Conservation (phyloP, 2,797 vertebrate species). For the Falco concolor region DNA sequence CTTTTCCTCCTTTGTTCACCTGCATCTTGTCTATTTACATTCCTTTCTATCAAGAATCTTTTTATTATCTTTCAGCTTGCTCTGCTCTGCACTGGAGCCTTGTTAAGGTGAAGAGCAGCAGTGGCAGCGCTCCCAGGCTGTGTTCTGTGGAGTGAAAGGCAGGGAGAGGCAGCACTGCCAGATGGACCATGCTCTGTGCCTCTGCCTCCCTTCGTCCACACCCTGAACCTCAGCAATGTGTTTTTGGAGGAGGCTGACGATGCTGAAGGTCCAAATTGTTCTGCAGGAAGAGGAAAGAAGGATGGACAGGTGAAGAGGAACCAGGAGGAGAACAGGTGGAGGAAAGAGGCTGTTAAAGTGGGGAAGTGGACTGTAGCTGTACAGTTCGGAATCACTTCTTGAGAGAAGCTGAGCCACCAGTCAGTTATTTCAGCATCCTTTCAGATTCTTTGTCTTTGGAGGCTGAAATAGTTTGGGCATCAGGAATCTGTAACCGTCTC, state of each 20-base stretch:
- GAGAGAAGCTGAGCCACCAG: background rate
- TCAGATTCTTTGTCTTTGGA: background rate
- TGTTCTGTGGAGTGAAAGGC: background rate
- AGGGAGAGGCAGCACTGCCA: background rate
- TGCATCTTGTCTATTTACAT: background rate
- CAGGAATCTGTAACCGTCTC: background rate
- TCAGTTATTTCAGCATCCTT: background rate
- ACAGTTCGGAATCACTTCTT: fast-evolving
- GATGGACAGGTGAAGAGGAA: background rate
- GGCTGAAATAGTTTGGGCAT: background rate
- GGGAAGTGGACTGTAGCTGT: background rate
- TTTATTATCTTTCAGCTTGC: background rate
- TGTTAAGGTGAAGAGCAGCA: background rate
- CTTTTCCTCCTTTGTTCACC: background rate
- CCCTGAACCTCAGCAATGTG: background rate
- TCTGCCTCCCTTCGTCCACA: background rate
- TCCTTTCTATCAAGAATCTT: background rate
- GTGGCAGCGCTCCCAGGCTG: background rate
- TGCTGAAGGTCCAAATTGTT: background rate
- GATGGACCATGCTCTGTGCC: background rate
- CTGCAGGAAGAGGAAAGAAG: background rate
- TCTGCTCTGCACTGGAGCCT: background rate
- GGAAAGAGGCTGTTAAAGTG: background rate
- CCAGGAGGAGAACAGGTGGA: background rate
- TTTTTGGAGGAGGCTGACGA: background rate